Evolutionary conservation across 2,113 vertebrate species (phyloP), one percentile per base, ranked within the genome.

Genomic region (Anoura caudifer): DNA sequence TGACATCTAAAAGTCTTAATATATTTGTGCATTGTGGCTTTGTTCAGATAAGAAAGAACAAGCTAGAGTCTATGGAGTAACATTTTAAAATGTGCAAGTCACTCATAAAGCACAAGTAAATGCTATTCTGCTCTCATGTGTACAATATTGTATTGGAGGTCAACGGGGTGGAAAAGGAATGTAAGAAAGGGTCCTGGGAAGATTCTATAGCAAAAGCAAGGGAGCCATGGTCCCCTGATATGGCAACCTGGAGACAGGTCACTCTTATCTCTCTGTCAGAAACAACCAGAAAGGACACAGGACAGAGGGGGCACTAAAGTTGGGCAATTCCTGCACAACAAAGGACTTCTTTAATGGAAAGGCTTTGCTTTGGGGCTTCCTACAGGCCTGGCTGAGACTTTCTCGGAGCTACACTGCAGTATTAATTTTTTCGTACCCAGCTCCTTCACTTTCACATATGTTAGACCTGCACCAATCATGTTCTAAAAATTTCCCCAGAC

Each of bases 291-390:
- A 24, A 77, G 43, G 38, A 82, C 1, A 11, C 7, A 79, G 38
- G 9, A 2, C 7, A 82, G 14, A 4, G 0, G 0, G 52, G 5
- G 0, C 3, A 8, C 24, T 2, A 38, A 69, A 16, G 28, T 26
- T 28, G 50, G 33, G 59, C 2, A 4, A 45, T 36, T 76, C 17
- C 31, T 67, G 24, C 19, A 12, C 38, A 72, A 79, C 6, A 28
- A 1, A 59, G 24, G 33, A 75, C 4, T 5, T 47, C 10, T 73
- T 45, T 7, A 36, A 43, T 56, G 28, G 67, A n/a, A 82, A 65
- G 50, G 28, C 26, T 77, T 94, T 77, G 17, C 26, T 79, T n/a
- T 73, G 12, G 16, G 36, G 9, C 6, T 54, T 82, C 38, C 41
- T 45, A 8, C 4, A 11, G 36, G 59, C 61, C 26, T 70, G 12